Percentiles rank a stretch among this genome's conserved stretches.
phyloP scores from a whole-genome alignment of 2,797 vertebrate species.

The Periparus ater region DNA sequence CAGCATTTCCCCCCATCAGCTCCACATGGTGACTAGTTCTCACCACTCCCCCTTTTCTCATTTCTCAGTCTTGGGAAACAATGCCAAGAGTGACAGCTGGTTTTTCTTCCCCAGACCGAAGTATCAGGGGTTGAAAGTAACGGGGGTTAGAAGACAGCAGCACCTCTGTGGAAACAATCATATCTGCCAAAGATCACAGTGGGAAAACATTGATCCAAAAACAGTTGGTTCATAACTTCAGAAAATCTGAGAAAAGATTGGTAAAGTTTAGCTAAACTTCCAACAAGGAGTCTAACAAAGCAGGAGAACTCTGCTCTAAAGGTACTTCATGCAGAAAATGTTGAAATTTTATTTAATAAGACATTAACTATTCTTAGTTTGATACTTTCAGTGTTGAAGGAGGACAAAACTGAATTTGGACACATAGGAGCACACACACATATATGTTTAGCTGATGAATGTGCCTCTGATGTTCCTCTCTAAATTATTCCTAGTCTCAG shows the following conservation, averaged over 20 bases:
- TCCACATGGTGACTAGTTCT: neutral
- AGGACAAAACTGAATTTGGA: neutral
- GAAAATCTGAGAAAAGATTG: neutral
- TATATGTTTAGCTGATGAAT: neutral
- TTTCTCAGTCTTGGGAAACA: neutral
- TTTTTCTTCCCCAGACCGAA: neutral
- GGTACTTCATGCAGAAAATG: neutral
- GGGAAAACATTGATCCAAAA: neutral
- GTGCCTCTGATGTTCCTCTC: neutral
- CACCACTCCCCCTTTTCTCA: neutral
- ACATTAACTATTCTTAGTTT: neutral
- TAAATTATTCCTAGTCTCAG: neutral
- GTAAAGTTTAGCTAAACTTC: neutral
- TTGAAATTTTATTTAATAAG: neutral
- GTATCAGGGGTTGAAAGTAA: neutral
- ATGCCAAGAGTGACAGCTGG: neutral
- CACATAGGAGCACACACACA: neutral
- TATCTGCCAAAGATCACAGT: neutral
- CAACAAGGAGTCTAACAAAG: neutral
- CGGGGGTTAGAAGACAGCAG: neutral
- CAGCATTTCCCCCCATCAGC: neutral
- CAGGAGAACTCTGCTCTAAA: neutral
- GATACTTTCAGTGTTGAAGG: neutral
- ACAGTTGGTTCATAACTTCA: neutral
- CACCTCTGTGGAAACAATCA: neutral